Evolutionary conservation across 2,797 vertebrate species (phyloP).

Genomic region (Periophthalmus magnuspinnatus): DNA sequence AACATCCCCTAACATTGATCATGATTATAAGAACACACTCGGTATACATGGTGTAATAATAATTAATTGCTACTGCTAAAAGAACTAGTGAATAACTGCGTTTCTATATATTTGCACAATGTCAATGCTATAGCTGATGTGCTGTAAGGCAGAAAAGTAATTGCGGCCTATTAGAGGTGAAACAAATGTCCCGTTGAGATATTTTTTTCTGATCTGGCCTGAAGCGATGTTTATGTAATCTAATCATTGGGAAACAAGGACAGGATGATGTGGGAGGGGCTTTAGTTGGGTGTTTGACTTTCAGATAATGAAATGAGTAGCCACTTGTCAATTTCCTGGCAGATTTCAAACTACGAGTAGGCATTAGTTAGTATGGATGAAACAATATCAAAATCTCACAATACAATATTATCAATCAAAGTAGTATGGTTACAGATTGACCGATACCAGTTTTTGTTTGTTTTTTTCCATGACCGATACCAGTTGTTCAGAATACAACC

Average conservation of each 20-base stretch:
- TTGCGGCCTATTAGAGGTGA: constrained; percentile 44
- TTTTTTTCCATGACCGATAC: too few species aligned
- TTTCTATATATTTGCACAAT: constrained; percentile 23
- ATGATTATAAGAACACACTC: too few species aligned
- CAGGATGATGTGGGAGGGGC: constrained; percentile 37
- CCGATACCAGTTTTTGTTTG: too few species aligned
- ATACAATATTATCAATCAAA: not conserved
- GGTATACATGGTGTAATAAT: not conserved
- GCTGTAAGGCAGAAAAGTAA: constrained; percentile 42
- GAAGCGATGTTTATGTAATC: constrained; percentile 67
- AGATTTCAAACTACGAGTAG: constrained; percentile 15
- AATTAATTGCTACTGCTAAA: constrained; percentile 1
- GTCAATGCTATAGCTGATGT: constrained; percentile 28
- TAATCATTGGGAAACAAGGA: constrained; percentile 62
- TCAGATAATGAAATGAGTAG: constrained; percentile 32
- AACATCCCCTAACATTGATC: constrained; percentile 1
- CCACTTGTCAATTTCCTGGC: constrained; percentile 12
- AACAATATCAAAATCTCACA: too few species aligned
- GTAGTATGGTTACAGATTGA: too few species aligned
- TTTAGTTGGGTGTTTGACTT: constrained; percentile 26
- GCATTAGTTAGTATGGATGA: not conserved
- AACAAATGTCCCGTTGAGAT: constrained; percentile 58
- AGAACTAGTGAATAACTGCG: not conserved
- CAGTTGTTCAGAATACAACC: too few species aligned
- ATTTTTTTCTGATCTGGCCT: constrained; percentile 52